These are phyloP conservation scores for Notoglanidium macrostoma DNA, from an alignment of 2,797 vertebrate genomes.

Conservation along the genomic window DNA sequence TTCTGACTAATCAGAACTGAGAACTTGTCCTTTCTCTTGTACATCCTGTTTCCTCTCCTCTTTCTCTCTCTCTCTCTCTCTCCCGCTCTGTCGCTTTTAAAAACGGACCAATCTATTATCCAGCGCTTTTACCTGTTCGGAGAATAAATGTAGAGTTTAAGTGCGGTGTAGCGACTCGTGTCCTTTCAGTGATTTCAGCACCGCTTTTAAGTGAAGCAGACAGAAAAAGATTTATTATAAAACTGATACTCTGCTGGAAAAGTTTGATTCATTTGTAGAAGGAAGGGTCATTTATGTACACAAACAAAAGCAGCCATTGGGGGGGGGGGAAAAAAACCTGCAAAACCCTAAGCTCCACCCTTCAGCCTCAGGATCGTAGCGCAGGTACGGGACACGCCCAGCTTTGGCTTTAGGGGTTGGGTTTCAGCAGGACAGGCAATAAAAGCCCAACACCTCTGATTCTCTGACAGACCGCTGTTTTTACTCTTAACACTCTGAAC, in stretches of 20 bases:
- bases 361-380: neutral
- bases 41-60: neutral
- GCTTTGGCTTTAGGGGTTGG: neutral
- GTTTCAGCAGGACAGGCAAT: slow-evolving; percentile 4
- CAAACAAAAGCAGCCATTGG: slow-evolving; percentile 13
- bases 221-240: neutral
- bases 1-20: neutral
- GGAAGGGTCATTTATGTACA: neutral
- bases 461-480: neutral
- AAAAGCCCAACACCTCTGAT: neutral
- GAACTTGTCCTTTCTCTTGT: neutral
- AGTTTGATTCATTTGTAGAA: neutral
- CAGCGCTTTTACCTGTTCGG: slow-evolving; percentile 27
- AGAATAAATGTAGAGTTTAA: slow-evolving; percentile 26
- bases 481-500: neutral
- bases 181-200: neutral
- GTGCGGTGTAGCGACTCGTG: slow-evolving; percentile 18
- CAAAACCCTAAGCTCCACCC: neutral
- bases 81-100: neutral
- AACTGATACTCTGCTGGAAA: neutral
- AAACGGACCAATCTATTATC: slow-evolving; percentile 16
- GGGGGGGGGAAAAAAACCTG: slow-evolving; percentile 8
- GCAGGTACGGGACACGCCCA: slow-evolving; percentile 44
- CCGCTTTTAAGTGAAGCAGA: neutral
- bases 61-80: neutral